Evolutionary conservation across 2,888 invertebrate genomes (phyloP).

Genomic region (Caradrina clavipalpis): DNA sequence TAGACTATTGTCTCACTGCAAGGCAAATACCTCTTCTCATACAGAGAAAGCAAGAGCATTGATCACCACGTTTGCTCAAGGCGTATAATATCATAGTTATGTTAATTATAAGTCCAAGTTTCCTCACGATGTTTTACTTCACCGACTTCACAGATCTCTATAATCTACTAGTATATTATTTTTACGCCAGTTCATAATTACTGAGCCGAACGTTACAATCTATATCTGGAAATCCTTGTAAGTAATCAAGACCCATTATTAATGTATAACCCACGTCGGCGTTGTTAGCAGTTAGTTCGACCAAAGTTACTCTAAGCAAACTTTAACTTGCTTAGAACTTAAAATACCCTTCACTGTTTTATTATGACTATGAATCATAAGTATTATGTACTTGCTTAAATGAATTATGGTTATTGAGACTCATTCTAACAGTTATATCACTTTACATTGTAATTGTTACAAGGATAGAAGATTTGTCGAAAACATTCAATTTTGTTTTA

Average conservation of each 20-base stretch:
- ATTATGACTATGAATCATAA: constrained; percentile 31
- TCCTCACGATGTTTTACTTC: too few species aligned
- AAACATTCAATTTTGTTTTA: constrained; percentile 23
- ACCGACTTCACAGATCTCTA: neutral
- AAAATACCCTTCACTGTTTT: constrained; percentile 57
- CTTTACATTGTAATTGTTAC: neutral
- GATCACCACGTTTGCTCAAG: too few species aligned
- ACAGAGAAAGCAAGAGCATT: too few species aligned
- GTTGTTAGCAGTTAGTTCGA: constrained; percentile 40
- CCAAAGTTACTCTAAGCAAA: constrained; percentile 48
- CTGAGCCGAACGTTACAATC: constrained; percentile 47
- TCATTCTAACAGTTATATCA: constrained; percentile 5
- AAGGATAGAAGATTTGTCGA: constrained; percentile 9
- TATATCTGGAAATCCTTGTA: constrained; percentile 61
- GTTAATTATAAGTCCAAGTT: too few species aligned
- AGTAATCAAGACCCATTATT: constrained; percentile 51
- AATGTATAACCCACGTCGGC: constrained; percentile 55
- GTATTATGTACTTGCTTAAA: neutral
- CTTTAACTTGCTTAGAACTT: constrained; percentile 44
- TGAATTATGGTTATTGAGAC: constrained; percentile 6
- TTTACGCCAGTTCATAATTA: constrained; percentile 34
- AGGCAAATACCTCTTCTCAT: too few species aligned
- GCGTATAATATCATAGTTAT: too few species aligned
- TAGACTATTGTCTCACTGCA: too few species aligned
- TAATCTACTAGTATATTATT: constrained; percentile 8